Conservation (phyloP, 1,140 invertebrate genomes). For the Ips nitidus region DNA sequence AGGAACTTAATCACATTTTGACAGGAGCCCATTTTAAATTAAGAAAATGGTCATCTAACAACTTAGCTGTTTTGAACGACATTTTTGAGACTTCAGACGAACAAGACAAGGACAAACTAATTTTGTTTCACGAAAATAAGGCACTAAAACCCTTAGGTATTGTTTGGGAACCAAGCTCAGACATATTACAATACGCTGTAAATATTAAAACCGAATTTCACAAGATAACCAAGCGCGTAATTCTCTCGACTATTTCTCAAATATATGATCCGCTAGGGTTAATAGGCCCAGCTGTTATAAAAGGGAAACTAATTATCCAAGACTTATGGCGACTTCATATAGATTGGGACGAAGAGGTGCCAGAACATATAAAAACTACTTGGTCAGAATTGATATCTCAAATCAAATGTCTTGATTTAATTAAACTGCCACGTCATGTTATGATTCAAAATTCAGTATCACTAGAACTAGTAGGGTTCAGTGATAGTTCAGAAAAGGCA, state of each 20-base stretch:
- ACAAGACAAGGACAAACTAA: not conserved
- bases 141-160: conserved; percentile 7
- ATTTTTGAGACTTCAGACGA: not conserved
- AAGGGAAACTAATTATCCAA: not conserved
- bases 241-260: no score
- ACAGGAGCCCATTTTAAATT: not conserved
- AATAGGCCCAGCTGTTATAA: conserved; percentile 46
- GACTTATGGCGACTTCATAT: conserved; percentile 47
- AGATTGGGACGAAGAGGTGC: conserved; percentile 52
- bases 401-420: conserved; percentile 21
- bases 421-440: conserved; percentile 37
- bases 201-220: not conserved
- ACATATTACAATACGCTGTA: conserved; percentile 34
- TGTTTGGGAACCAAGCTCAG: not conserved
- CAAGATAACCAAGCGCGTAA: conserved; percentile 29
- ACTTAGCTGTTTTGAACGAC: not conserved
- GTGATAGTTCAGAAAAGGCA: conserved; percentile 43
- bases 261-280: conserved; percentile 43
- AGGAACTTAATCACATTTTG: no score
- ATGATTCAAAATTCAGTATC: conserved; percentile 13
- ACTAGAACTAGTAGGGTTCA: conserved; percentile 47
- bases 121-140: conserved; percentile 3
- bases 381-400: conserved; percentile 36
- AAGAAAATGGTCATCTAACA: conserved; percentile 7
- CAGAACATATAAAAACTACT: conserved; percentile 34